Conservation (phyloP, 1,140 invertebrate genomes). For the Drosophila ogumai region DNA sequence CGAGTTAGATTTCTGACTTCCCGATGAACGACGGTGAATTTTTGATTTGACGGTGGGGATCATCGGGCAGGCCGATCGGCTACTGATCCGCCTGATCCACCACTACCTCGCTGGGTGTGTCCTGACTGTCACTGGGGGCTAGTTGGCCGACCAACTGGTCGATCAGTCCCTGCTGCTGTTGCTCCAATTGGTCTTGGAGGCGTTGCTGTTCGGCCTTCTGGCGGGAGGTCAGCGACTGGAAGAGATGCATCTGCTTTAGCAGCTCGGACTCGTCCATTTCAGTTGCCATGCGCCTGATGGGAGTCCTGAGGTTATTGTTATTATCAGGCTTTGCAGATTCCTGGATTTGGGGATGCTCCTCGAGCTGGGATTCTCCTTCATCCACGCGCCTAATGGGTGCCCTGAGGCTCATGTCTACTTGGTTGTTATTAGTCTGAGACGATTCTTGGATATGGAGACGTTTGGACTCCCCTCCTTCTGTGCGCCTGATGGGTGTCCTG, state of each 20-base stretch:
- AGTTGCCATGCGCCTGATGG: neutral
- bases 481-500: too few species aligned
- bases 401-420: neutral
- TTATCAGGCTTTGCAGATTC: too few species aligned
- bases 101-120: neutral
- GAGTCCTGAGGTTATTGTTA: neutral
- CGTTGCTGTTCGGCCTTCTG: slow-evolving; percentile 50
- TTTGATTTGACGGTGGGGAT: neutral
- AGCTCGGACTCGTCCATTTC: neutral
- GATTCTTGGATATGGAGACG: too few species aligned
- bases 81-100: neutral
- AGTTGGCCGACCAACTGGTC: slow-evolving; percentile 38
- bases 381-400: too few species aligned
- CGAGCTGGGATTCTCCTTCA: too few species aligned
- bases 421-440: neutral
- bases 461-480: too few species aligned
- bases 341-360: too few species aligned
- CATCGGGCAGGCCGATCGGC: neutral
- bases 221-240: slow-evolving; percentile 3
- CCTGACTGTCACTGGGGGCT: neutral
- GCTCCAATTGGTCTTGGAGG: slow-evolving; percentile 41
- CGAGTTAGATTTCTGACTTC: neutral
- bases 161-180: slow-evolving; percentile 45
- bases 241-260: too few species aligned
- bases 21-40: slow-evolving; percentile 22